Conservation (phyloP, 2,888 invertebrate genomes). For the Lepidonotus clava region DNA sequence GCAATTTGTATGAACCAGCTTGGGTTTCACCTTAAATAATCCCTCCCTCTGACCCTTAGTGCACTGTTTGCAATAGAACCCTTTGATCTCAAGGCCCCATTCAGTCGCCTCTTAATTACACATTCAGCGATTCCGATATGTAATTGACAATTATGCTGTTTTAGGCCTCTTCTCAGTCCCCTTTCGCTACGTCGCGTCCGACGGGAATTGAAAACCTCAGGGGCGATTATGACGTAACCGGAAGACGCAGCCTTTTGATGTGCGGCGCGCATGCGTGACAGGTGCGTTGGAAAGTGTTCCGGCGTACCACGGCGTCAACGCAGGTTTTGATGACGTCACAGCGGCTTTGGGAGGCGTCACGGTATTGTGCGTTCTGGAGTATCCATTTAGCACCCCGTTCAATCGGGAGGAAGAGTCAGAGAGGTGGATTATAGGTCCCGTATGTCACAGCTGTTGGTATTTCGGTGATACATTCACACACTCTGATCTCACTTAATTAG, state of each 20-base stretch:
- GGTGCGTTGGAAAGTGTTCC: slow-evolving; percentile 16
- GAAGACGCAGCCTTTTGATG: background rate
- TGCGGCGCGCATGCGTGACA: slow-evolving; percentile 38
- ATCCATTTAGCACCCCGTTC: background rate
- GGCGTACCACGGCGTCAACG: background rate
- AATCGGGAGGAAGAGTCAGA: too few relatives aligned
- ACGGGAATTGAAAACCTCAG: slow-evolving; percentile 1
- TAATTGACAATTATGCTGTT: slow-evolving; percentile 43
- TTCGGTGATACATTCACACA: too few relatives aligned
- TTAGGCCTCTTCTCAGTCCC: background rate
- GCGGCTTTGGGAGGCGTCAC: background rate
- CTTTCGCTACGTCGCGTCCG: background rate
- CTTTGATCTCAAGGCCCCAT: slow-evolving; percentile 7
- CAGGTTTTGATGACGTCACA: slow-evolving; percentile 6
- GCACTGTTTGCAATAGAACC: background rate
- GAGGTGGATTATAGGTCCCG: too few relatives aligned
- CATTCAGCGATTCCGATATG: slow-evolving; percentile 16
- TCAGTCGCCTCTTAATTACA: background rate
- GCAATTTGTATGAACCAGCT: background rate
- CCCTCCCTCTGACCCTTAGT: background rate
- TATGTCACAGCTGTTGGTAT: too few relatives aligned
- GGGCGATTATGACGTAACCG: slow-evolving; percentile 17
- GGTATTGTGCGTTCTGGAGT: background rate
- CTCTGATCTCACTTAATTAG: too few relatives aligned
- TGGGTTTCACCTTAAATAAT: background rate